These are phyloP conservation scores for Tetragonisca angustula DNA, from an alignment of 2,888 invertebrate genomes.

Conservation along the genomic window DNA sequence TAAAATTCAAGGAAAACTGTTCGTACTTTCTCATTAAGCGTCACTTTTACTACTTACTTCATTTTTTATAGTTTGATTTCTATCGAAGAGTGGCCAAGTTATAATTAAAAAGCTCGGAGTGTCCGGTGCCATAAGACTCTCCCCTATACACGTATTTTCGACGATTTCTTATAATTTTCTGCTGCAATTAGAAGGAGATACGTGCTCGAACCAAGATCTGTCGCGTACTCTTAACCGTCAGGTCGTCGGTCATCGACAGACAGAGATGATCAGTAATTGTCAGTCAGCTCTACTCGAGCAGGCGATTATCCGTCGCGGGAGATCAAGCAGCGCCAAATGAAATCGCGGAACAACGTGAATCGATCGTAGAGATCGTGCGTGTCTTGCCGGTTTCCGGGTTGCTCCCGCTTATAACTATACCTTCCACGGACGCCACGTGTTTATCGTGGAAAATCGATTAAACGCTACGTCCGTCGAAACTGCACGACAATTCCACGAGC, in stretches of 20 bases:
- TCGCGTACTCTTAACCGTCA: conserved; percentile 1
- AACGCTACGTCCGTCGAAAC: background rate
- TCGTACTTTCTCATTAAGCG: too few relatives aligned
- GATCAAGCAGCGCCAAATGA: conserved; percentile 30
- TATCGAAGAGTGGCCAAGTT: too few relatives aligned
- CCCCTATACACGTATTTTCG: background rate
- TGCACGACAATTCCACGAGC: background rate
- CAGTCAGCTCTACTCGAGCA: conserved; percentile 2
- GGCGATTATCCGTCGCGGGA: conserved; percentile 3
- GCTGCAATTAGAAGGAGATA: background rate
- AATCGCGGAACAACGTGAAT: conserved; percentile 5
- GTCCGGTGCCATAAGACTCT: too few relatives aligned
- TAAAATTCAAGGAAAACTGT: too few relatives aligned
- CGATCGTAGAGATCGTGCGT: background rate
- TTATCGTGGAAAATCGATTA: background rate
- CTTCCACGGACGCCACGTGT: background rate
- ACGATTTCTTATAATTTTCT: background rate
- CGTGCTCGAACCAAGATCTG: background rate
- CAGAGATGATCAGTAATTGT: conserved; percentile 9
- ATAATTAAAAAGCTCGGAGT: too few relatives aligned
- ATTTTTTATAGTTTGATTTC: too few relatives aligned
- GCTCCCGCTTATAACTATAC: background rate
- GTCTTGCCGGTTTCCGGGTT: conserved; percentile 1
- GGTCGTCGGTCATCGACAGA: background rate
- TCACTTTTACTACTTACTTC: too few relatives aligned